Percentiles rank a stretch among this genome's conserved stretches.
phyloP scores from a whole-genome alignment of 2,888 invertebrate genomes.

The Troides aeacus region DNA sequence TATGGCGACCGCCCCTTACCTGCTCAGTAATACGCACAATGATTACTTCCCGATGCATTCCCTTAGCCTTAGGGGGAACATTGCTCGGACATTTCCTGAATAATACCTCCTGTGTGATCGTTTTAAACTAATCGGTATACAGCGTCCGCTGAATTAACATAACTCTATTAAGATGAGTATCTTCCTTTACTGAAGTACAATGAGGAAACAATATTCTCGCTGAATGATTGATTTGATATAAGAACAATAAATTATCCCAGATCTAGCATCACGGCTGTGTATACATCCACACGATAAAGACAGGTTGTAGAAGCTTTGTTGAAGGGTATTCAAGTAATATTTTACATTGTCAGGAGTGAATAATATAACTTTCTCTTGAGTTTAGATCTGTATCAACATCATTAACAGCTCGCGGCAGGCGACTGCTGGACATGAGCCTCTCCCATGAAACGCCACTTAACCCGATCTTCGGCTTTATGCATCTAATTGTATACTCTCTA shows the following conservation, averaged over 20 bases:
- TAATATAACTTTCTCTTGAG: background rate
- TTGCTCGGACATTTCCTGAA: constrained; percentile 73
- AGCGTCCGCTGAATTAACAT: constrained; percentile 68
- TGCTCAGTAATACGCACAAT: constrained; percentile 65
- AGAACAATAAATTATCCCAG: constrained; percentile 32
- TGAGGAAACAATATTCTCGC: constrained; percentile 52
- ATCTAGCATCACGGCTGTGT: constrained; percentile 31
- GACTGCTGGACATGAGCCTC: too few relatives aligned
- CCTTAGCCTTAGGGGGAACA: constrained; percentile 68
- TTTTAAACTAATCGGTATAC: constrained; percentile 61
- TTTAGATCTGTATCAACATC: too few relatives aligned
- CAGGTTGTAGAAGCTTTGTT: constrained; percentile 31
- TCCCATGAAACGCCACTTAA: too few relatives aligned
- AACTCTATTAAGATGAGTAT: constrained; percentile 63
- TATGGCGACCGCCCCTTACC: constrained; percentile 72
- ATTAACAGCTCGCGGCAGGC: too few relatives aligned
- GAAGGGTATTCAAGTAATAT: constrained; percentile 14
- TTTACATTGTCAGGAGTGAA: constrained; percentile 8
- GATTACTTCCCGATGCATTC: constrained; percentile 70
- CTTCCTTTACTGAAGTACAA: constrained; percentile 42
- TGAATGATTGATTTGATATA: constrained; percentile 39
- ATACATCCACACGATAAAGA: constrained; percentile 22
- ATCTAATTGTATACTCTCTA: too few relatives aligned
- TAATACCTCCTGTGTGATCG: constrained; percentile 58
- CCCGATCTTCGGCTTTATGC: too few relatives aligned